These are phyloP conservation scores for Lamproptera curius DNA, from an alignment of 2,888 invertebrate species.

Conservation along the genomic window DNA sequence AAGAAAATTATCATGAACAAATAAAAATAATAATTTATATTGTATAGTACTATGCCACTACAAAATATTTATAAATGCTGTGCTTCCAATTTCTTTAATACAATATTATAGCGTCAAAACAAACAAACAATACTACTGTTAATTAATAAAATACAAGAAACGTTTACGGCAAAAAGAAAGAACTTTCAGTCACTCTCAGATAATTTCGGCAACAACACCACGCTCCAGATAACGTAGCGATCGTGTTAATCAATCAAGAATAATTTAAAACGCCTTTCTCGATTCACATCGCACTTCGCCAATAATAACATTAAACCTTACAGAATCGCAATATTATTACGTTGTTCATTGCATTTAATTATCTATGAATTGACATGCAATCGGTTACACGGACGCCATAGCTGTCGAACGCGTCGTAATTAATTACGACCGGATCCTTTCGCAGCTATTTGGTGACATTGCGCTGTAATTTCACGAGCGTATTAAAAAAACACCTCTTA, in stretches of 20 bases:
- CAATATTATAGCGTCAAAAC: no score
- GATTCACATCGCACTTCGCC: constrained; percentile 26
- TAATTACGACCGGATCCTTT: constrained; percentile 41
- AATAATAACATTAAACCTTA: constrained; percentile 19
- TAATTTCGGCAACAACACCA: constrained; percentile 24
- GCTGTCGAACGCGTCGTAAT: constrained; percentile 33
- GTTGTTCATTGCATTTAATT: constrained; percentile 2
- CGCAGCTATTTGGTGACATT: constrained; percentile 21
- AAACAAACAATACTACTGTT: no score
- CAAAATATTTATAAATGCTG: no score
- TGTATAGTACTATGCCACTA: no score
- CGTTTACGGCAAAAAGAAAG: no score
- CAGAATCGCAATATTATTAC: background rate
- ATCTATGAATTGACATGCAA: constrained; percentile 18
- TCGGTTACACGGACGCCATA: constrained; percentile 14
- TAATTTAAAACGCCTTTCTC: constrained; percentile 34
- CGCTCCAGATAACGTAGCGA: constrained; percentile 22
- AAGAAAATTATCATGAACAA: no score
- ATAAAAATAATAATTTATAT: no score
- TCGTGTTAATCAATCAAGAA: constrained; percentile 34
- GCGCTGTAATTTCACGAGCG: constrained; percentile 29
- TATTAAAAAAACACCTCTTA: constrained; percentile 35
- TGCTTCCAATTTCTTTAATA: no score
- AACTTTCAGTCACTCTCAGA: constrained; percentile 23
- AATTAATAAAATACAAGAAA: no score